A percentile compares a stretch with the other conserved stretches of the same genome.
Evolutionary conservation across 1,140 invertebrate genomes (phyloP).

Genomic region (Agrypnia vestita): DNA sequence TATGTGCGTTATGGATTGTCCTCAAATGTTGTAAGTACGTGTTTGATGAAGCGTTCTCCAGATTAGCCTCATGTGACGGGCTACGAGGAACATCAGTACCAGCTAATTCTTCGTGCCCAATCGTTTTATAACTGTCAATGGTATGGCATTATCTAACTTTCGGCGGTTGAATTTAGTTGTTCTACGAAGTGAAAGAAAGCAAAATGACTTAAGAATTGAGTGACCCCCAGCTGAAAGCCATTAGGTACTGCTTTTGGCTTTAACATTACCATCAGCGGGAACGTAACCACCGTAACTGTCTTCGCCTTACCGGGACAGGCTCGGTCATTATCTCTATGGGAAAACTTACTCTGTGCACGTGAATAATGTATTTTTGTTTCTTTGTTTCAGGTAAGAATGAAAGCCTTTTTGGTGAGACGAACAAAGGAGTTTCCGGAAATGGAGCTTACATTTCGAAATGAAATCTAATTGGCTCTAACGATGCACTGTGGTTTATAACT

Average conservation of each 20-base stretch:
- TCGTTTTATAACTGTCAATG: constrained; percentile 21
- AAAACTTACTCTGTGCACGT: constrained; percentile 25
- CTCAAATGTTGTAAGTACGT: neutral
- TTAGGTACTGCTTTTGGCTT: constrained; percentile 8
- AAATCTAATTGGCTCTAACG: no score
- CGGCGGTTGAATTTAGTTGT: neutral
- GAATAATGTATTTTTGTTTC: constrained; percentile 45
- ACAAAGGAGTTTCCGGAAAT: constrained; percentile 39
- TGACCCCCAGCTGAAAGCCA: constrained; percentile 10
- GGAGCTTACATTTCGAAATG: neutral
- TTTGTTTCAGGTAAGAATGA: constrained; percentile 51
- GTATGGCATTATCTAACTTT: neutral
- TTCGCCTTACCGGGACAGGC: constrained; percentile 12
- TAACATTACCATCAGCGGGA: neutral
- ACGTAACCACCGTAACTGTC: neutral
- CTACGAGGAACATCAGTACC: constrained; percentile 1
- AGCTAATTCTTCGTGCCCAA: constrained; percentile 22
- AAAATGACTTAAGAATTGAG: constrained; percentile 17
- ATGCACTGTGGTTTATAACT: no score
- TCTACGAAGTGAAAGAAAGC: neutral
- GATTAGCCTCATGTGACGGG: constrained; percentile 7
- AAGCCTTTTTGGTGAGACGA: constrained; percentile 28
- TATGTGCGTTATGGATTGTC: constrained; percentile 2
- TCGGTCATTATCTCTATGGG: constrained; percentile 28
- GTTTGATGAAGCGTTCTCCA: neutral